Percentiles rank a stretch among this genome's conserved stretches.
These are phyloP conservation scores for Lamellibrachia columna DNA, from an alignment of 2,888 invertebrate genomes.

Conservation along the genomic window DNA sequence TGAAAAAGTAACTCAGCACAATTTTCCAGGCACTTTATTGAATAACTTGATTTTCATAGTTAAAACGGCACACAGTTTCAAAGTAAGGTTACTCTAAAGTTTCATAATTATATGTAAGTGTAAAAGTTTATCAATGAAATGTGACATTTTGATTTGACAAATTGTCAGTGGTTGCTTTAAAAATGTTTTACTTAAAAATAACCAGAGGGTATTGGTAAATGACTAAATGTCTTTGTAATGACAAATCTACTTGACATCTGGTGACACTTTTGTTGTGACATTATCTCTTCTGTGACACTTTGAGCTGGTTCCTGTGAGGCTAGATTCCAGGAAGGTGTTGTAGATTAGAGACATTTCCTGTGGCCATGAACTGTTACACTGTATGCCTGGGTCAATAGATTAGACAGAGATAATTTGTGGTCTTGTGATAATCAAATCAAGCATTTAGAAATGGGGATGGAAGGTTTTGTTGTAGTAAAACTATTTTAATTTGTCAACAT, in stretches of 20 bases:
- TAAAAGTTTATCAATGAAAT: too few species aligned
- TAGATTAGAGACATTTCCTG: constrained; percentile 11
- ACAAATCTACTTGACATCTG: background rate
- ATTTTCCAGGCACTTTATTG: background rate
- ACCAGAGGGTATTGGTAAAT: background rate
- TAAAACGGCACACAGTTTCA: background rate
- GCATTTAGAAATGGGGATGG: background rate
- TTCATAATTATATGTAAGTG: background rate
- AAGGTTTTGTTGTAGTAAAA: too few species aligned
- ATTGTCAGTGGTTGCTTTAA: too few species aligned
- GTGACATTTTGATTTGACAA: too few species aligned
- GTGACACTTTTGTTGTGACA: background rate
- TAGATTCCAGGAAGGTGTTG: background rate
- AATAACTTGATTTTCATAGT: background rate
- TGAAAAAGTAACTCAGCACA: background rate
- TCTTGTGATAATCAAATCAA: background rate
- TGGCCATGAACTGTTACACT: background rate
- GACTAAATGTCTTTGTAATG: background rate
- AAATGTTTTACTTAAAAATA: background rate
- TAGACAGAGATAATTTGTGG: background rate
- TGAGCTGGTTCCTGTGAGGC: background rate
- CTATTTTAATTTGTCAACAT: too few species aligned
- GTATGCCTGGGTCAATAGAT: background rate
- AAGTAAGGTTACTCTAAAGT: background rate
- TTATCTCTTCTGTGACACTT: background rate